Percentiles rank a stretch among this genome's conserved stretches.
phyloP scores from a whole-genome alignment of 2,113 vertebrate species.

The Podarcis muralis region DNA sequence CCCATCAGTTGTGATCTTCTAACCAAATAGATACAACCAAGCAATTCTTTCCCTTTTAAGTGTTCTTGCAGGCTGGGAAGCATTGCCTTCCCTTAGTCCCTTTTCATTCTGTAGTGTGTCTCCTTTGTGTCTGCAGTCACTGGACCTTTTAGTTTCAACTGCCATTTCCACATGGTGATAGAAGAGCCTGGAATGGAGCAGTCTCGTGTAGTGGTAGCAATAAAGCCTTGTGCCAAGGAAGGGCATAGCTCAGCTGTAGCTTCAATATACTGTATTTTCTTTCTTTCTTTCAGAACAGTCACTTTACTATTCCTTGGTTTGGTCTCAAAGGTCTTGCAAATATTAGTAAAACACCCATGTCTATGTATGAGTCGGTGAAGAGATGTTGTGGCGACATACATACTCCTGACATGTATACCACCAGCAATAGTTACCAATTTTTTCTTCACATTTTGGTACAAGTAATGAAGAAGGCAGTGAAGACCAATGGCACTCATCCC shows the following conservation, averaged over 20 bases:
- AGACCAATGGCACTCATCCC: constrained; percentile 78
- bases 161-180: no score
- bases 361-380: constrained; percentile 86
- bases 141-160: no score
- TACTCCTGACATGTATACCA: constrained; percentile 81
- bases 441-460: constrained; percentile 90
- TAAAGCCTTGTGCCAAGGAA: not conserved
- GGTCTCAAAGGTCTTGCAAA: constrained; percentile 85
- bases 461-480: constrained; percentile 82
- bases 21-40: not conserved
- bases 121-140: no score
- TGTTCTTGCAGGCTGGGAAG: not conserved
- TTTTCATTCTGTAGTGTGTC: not conserved
- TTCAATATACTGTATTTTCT: not conserved
- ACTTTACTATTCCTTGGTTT: constrained; percentile 91
- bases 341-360: constrained; percentile 84
- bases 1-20: not conserved
- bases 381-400: constrained; percentile 81
- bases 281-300: constrained; percentile 79
- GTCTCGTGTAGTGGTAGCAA: not conserved
- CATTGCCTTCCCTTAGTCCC: not conserved
- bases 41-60: not conserved
- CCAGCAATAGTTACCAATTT: constrained; percentile 91
- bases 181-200: not conserved
- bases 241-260: no score